Percentiles rank a stretch among this genome's conserved stretches.
phyloP scores from a whole-genome alignment of 2,113 vertebrate species.

The Poicephalus meyeri region DNA sequence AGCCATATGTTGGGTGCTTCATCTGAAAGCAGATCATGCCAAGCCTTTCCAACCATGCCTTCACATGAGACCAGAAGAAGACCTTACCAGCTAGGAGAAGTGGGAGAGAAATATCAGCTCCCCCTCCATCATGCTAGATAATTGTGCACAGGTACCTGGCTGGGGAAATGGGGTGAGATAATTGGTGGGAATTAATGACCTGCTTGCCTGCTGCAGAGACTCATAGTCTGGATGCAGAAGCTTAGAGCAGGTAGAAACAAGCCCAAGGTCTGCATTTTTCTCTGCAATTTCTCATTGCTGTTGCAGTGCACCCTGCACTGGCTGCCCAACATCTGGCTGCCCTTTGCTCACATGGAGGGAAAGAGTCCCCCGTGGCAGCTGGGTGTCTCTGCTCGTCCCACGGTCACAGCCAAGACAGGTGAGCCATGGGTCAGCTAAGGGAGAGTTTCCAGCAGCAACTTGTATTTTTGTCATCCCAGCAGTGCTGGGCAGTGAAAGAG shows the following conservation, averaged over 20 bases:
- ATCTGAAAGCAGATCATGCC: too few relatives aligned
- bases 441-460: not conserved
- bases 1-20: fast-evolving
- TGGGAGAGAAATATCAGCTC: not conserved
- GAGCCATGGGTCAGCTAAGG: fast-evolving
- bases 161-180: not conserved
- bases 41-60: not conserved
- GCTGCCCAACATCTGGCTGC: not conserved
- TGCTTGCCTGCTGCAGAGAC: not conserved
- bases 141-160: fast-evolving
- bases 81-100: too few relatives aligned
- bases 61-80: not conserved
- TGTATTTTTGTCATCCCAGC: not conserved
- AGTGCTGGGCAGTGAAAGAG: not conserved
- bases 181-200: not conserved
- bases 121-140: fast-evolving
- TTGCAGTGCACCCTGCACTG: not conserved
- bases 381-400: not conserved
- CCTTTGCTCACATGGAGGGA: fast-evolving
- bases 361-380: fast-evolving
- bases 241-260: not conserved
- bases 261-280: not conserved
- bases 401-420: fast-evolving
- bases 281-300: not conserved
- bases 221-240: not conserved